Evolutionary conservation across 1,140 invertebrate genomes (phyloP).

Genomic region (Medauroidea extradentata): DNA sequence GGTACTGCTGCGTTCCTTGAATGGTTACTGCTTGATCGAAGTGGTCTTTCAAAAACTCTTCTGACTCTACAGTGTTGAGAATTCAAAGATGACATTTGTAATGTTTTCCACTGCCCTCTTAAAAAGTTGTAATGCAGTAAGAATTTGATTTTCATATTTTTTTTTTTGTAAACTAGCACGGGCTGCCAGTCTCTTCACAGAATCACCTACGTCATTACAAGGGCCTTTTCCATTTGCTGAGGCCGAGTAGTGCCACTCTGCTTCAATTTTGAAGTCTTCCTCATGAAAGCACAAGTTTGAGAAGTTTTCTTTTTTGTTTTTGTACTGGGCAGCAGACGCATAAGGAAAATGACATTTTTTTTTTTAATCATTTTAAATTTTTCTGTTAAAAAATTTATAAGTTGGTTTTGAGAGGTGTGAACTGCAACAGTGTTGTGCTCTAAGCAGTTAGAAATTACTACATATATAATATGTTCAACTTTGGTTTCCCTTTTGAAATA

Average conservation of each 20-base stretch:
- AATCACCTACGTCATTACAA: slow-evolving; percentile 29
- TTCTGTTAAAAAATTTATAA: slow-evolving; percentile 2
- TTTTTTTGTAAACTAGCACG: slow-evolving; percentile 7
- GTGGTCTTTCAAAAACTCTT: too few relatives aligned
- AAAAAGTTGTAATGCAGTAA: neutral
- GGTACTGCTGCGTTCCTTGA: too few relatives aligned
- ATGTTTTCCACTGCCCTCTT: neutral
- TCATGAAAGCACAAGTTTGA: slow-evolving; percentile 28
- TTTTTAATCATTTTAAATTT: slow-evolving; percentile 11
- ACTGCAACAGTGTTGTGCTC: slow-evolving; percentile 5
- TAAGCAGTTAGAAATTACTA: neutral
- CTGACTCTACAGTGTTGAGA: too few relatives aligned
- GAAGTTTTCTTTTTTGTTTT: slow-evolving; percentile 34
- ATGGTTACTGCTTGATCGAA: too few relatives aligned
- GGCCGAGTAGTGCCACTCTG: slow-evolving; percentile 35
- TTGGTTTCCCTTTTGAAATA: too few relatives aligned
- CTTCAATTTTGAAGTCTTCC: slow-evolving; percentile 27
- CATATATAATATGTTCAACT: neutral
- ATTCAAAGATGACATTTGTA: too few relatives aligned
- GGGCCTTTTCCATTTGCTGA: slow-evolving; percentile 34
- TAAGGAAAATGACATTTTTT: too few relatives aligned
- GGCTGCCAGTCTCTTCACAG: slow-evolving; percentile 18
- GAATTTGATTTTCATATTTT: neutral
- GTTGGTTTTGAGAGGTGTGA: neutral
- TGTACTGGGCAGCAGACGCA: slow-evolving; percentile 32